phyloP scores from a whole-genome alignment of 2,113 vertebrate species.

The Chaenogobius annularis region DNA sequence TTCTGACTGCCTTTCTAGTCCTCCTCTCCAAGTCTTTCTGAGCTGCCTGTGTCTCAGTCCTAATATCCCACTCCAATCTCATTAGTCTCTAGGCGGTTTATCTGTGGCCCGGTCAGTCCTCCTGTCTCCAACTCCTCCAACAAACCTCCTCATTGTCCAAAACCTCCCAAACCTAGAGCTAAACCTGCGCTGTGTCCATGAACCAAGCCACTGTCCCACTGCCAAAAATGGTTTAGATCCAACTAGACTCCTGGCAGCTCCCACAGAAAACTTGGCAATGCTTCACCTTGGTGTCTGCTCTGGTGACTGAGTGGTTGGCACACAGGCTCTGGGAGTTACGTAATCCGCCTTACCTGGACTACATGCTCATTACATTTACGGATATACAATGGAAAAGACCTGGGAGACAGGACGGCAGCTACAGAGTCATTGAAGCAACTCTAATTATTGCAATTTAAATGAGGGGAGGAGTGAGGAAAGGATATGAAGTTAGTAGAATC shows the following conservation, averaged over 20 bases:
- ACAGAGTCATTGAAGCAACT: neutral
- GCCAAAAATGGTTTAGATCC: neutral
- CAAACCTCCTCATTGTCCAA: neutral
- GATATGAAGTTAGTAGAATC: no score
- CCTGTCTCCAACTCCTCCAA: neutral
- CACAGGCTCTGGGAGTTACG: neutral
- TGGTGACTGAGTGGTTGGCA: neutral
- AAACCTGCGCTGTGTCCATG: neutral
- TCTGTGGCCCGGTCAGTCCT: conserved; percentile 30
- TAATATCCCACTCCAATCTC: conserved; percentile 52
- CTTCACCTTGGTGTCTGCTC: neutral
- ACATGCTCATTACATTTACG: conserved; percentile 4
- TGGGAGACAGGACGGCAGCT: neutral
- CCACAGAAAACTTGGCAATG: conserved; percentile 4
- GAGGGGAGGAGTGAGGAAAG: neutral
- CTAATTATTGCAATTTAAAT: neutral
- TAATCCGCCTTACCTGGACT: conserved; percentile 5
- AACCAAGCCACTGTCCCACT: neutral
- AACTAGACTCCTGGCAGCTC: conserved; percentile 4
- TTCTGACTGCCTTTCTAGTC: neutral
- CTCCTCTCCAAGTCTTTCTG: conserved; percentile 7
- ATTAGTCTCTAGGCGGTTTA: conserved; percentile 65
- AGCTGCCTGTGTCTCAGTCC: conserved; percentile 34
- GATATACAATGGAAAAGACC: neutral
- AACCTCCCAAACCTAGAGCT: neutral